Evolutionary conservation across 2,797 vertebrate genomes (phyloP).

Genomic region (Ctenopoma multispine): DNA sequence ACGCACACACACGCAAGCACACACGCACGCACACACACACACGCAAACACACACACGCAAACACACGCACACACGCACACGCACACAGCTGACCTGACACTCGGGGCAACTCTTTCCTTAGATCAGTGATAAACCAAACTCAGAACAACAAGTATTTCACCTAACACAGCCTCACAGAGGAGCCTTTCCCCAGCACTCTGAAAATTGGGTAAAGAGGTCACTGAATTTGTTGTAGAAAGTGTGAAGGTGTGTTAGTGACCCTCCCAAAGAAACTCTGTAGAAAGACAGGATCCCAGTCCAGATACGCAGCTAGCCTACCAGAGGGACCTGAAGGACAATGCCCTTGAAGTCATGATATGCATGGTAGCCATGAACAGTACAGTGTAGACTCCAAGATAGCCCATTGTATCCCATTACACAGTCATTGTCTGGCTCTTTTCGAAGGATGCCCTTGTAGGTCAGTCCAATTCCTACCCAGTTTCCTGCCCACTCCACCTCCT

Average conservation of each 20-base stretch:
- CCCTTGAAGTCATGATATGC: constrained; percentile 10
- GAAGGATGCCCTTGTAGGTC: constrained; percentile 21
- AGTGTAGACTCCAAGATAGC: constrained; percentile 32
- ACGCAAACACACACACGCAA: no score
- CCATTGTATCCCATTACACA: constrained; percentile 30
- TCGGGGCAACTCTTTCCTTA: no score
- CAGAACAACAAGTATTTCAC: no score
- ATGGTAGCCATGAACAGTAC: background rate
- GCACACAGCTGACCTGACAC: no score
- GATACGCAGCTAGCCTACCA: constrained; percentile 6
- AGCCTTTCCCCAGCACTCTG: no score
- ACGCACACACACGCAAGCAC: no score
- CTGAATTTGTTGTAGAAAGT: no score
- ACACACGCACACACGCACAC: no score
- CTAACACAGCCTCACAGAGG: no score
- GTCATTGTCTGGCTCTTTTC: background rate
- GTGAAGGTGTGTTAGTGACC: constrained; percentile 30
- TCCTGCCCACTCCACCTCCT: constrained; percentile 40
- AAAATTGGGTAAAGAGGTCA: no score
- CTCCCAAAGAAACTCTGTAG: constrained; percentile 29
- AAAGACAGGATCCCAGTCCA: constrained; percentile 44
- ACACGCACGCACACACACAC: no score
- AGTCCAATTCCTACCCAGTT: constrained; percentile 29
- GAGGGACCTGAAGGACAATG: background rate
- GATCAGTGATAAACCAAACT: no score